Conservation (phyloP, 2,797 vertebrate genomes). For the Cyprinella venusta region DNA sequence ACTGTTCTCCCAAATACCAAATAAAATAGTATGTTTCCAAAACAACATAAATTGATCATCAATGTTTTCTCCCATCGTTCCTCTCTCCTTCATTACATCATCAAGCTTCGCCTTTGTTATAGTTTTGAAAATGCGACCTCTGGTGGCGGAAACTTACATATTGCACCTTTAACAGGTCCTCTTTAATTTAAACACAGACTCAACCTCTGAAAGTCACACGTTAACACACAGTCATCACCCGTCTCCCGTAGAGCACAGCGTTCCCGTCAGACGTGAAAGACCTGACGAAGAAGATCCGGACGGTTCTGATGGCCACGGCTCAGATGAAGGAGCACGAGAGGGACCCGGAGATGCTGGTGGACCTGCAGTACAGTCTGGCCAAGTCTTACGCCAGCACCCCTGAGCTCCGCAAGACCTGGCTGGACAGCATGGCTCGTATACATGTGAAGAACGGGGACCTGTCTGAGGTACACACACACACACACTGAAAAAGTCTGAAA, state of each 20-base stretch:
- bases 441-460: slow-evolving; percentile 97
- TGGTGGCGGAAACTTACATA: too few relatives aligned
- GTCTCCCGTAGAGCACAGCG: slow-evolving; percentile 84
- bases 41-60: too few relatives aligned
- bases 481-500: too few relatives aligned
- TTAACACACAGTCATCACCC: not conserved
- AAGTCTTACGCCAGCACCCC: slow-evolving; percentile 98
- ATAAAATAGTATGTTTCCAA: too few relatives aligned
- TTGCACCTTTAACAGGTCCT: not conserved
- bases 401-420: slow-evolving; percentile 95
- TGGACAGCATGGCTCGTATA: slow-evolving; percentile 98
- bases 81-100: too few relatives aligned
- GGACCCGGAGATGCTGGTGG: slow-evolving; percentile 97
- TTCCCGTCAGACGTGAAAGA: slow-evolving; percentile 97
- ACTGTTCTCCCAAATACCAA: too few relatives aligned
- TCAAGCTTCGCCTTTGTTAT: too few relatives aligned
- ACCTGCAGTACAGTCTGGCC: slow-evolving; percentile 97
- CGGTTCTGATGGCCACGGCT: slow-evolving; percentile 96
- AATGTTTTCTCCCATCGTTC: too few relatives aligned
- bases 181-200: not conserved
- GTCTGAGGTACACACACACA: slow-evolving; percentile 83
- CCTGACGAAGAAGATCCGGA: slow-evolving; percentile 95
- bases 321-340: slow-evolving; percentile 99
- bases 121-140: too few relatives aligned
- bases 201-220: not conserved